Conservation (phyloP, 2,888 invertebrate genomes). For the Lepetodrilus schrolli region DNA sequence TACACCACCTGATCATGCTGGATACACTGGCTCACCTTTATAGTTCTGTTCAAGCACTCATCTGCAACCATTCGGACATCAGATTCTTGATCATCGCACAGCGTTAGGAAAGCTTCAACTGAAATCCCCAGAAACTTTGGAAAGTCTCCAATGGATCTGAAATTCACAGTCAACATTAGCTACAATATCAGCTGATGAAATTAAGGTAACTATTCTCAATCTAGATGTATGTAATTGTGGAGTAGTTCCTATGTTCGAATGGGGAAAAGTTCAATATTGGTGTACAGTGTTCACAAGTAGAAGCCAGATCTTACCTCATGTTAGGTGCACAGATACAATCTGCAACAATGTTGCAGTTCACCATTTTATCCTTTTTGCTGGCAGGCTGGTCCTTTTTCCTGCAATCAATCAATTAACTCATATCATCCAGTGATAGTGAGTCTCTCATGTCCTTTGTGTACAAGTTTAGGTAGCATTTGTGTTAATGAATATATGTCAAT, state of each 20-base stretch:
- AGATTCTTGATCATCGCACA: constrained; percentile 84
- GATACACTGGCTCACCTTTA: constrained; percentile 78
- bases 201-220: too few species aligned
- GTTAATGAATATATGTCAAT: too few species aligned
- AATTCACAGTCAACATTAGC: too few species aligned
- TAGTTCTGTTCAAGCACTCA: constrained; percentile 86
- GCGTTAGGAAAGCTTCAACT: constrained; percentile 82
- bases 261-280: too few species aligned
- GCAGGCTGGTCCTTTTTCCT: constrained; percentile 79
- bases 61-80: constrained; percentile 87
- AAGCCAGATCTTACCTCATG: constrained; percentile 78
- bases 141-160: constrained; percentile 74
- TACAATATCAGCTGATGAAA: too few species aligned
- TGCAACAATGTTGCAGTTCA: constrained; percentile 83
- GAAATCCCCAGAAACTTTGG: constrained; percentile 82
- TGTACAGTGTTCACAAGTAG: too few species aligned
- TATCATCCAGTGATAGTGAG: too few species aligned
- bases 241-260: too few species aligned
- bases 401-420: too few species aligned
- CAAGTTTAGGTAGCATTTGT: too few species aligned
- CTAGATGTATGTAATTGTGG: too few species aligned
- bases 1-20: not conserved
- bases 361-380: constrained; percentile 81
- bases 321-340: constrained; percentile 83
- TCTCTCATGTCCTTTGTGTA: too few species aligned